Evolutionary conservation across 2,113 vertebrate species (phyloP), one percentile per base, ranked within the genome.

Genomic region (Alaudala cheleensis): DNA sequence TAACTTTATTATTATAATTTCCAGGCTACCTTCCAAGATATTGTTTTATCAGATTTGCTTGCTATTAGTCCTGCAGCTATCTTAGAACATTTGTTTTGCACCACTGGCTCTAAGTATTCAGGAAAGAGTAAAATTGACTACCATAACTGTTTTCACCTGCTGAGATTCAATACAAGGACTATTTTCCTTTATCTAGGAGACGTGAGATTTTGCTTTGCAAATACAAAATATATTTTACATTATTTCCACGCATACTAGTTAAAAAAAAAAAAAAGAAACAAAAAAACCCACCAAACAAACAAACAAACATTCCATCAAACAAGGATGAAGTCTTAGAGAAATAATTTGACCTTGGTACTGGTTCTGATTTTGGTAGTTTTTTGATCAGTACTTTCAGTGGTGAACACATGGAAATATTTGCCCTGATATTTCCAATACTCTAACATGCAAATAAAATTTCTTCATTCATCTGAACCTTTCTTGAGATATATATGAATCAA

Each of bases 31-130:
- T 89, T 70, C 45, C 54, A 84, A 87, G 57, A 79, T 20, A 79
- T 7, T 71, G 45, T 87, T 91, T 92, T 89, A 90, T 92, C 70
- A 92, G 70, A 91, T 94, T 91, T 91, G 81, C 82, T 97, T 88
- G 76, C 83, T 81, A 79, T 90, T 94, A 60, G 22, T 84, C 64
- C 74, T 26, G 16, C 42, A 94, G 77, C 58, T 40, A 60, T 50
- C 76, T 58, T 92, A 86, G 58, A 86, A 91, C 67, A 45, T 81
- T 82, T 89, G 76, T 83, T 93, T 96, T 94, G 61, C 90, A 95
- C 45, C 78, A 90, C n/a, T 76, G 49, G 33, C 37, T 93, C 37
- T 56, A 60, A 80, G 10, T 42, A 29, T 73, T 86, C 44, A n/a
- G 31, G 74, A 65, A 91, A 64, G 24, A 93, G 60, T 81, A 94